Base-by-base conservation (phyloP, 2,888 invertebrate genomes). In the Drosophila stalkeri region DNA sequence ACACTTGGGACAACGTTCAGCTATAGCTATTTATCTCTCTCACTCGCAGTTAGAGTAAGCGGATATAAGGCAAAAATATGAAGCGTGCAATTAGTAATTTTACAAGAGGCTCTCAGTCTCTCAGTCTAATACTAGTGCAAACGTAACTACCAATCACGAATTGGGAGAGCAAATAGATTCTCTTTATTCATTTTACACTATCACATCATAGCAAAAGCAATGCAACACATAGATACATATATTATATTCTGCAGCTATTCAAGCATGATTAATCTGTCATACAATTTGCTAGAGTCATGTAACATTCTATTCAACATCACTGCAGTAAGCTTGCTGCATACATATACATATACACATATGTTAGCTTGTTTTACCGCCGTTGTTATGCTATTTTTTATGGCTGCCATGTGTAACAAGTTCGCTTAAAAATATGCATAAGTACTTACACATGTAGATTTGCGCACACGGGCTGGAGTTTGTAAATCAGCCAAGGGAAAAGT, bases 371-470 rank as follows among this genome's bases (percentile, higher is more conserved):
- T 20, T 37, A 20, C 7, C 37, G 18, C 20, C 20, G 37, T 31
- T n/a, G 31, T 39, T 18, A 31, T 59, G 44, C 8, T 16, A 31
- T 47, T 47, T 64, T 64, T 60, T 49, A 33, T 31, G 60, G 60
- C 37, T 39, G 20, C 31, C 39, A n/a, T 39, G 46, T 47, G 64
- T 20, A 23, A 31, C 64, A 47, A 39, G 64, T 39, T 20, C 31
- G n/a, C 46, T 31, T n/a, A n/a, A 20, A 7, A 37, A 46, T 46
- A 31, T 31, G 20, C 60, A 64, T 12, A 35, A 56, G 54, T 52
- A 14, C 31, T 41, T 41, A 23, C 18, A 37, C 18, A 37, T 44
- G 44, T 46, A 14, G 16, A 20, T n/a, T 47, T 20, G 46, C 12
- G 14, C 20, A 20, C 59, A 27, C 3, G 37, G 46, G 37, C 44